These are phyloP conservation scores for Rotaria socialis DNA, from an alignment of 2,888 invertebrate species.

Conservation along the genomic window DNA sequence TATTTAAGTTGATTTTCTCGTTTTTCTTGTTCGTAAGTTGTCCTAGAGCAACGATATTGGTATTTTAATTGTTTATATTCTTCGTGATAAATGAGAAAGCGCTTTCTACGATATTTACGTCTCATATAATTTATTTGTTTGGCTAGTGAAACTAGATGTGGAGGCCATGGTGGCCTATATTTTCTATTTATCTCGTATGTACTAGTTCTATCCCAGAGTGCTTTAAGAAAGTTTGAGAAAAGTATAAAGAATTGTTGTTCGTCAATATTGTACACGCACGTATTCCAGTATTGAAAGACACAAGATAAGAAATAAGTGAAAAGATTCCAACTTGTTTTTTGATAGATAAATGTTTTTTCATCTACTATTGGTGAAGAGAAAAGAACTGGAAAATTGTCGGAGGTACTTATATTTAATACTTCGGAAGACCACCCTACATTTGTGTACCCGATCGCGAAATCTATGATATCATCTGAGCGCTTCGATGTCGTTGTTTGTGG, in stretches of 20 bases:
- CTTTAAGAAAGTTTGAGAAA: neutral
- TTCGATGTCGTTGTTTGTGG: neutral
- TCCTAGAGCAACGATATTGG: no score
- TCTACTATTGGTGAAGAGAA: neutral
- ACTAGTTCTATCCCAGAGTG: neutral
- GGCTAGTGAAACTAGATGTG: neutral
- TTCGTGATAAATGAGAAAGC: neutral
- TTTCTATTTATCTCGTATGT: neutral
- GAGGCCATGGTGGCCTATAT: neutral
- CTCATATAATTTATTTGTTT: neutral
- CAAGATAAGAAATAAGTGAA: neutral
- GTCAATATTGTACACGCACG: neutral
- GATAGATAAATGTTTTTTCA: neutral
- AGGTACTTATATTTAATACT: neutral
- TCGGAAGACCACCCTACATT: neutral
- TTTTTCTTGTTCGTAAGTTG: no score
- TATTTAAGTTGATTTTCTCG: no score
- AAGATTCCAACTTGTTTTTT: neutral
- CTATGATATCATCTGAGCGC: neutral
- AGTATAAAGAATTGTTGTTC: neutral
- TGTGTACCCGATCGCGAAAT: neutral
- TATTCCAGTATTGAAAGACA: neutral
- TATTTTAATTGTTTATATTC: neutral
- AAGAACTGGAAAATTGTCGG: neutral
- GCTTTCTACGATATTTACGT: neutral